phyloP scores from a whole-genome alignment of 2,888 invertebrate species.

The Elaeidobius kamerunicus region DNA sequence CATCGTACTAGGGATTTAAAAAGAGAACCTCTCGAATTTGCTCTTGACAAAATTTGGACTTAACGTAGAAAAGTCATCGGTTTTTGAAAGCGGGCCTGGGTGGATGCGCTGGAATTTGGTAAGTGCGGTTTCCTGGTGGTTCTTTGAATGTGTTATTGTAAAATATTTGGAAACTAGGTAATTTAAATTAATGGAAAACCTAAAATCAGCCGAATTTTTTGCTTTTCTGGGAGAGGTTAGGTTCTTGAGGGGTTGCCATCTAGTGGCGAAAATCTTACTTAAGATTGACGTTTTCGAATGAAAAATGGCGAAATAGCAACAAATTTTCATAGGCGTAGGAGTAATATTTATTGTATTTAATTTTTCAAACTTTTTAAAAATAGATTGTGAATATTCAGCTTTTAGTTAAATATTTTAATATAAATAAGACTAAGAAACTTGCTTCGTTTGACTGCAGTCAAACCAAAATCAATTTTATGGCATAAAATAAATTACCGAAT shows the following conservation, averaged over 20 bases:
- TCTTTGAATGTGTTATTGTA: background rate
- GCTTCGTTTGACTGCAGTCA: too few relatives aligned
- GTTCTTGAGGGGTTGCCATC: background rate
- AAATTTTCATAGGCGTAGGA: too few relatives aligned
- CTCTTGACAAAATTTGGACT: background rate
- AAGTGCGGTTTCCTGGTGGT: background rate
- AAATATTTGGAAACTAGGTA: background rate
- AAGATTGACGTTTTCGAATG: too few relatives aligned
- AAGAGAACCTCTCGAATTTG: slow-evolving; percentile 1
- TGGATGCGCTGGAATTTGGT: background rate
- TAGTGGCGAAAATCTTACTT: background rate
- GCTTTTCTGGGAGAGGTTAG: background rate
- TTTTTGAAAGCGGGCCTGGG: background rate
- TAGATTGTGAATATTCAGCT: too few relatives aligned
- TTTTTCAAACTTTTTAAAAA: too few relatives aligned
- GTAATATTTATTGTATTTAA: too few relatives aligned
- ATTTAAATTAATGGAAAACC: background rate
- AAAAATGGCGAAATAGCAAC: too few relatives aligned
- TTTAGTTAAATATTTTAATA: too few relatives aligned
- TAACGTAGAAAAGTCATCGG: slow-evolving; percentile 14
- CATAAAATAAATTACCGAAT: too few relatives aligned
- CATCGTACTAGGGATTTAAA: slow-evolving; percentile 42
- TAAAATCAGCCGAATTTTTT: background rate
- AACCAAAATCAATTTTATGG: too few relatives aligned
- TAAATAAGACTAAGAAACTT: too few relatives aligned